A percentile compares a stretch with the other conserved stretches of the same genome.
These are phyloP conservation scores for Camponotus vicinus DNA, from an alignment of 1,140 invertebrate species.

Conservation along the genomic window DNA sequence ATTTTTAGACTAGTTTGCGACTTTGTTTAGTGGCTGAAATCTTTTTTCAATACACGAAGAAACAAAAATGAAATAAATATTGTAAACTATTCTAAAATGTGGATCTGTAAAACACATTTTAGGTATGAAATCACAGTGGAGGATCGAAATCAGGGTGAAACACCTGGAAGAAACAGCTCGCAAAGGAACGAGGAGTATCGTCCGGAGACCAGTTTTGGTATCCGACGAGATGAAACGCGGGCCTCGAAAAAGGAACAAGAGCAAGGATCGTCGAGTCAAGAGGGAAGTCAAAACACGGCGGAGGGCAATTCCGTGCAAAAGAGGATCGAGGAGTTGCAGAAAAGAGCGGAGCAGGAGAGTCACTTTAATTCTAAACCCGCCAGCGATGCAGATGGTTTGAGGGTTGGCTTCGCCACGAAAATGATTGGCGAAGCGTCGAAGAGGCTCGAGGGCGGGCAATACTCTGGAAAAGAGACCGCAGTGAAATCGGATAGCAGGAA, in stretches of 20 bases:
- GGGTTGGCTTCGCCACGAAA: constrained; percentile 62
- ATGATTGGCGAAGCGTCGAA: constrained; percentile 70
- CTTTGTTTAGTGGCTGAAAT: not conserved
- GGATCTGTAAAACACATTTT: not conserved
- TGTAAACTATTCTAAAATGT: not conserved
- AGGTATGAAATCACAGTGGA: constrained; percentile 84
- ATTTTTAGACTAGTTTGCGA: too few relatives aligned
- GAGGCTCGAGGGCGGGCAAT: constrained; percentile 71
- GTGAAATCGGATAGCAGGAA: constrained; percentile 78
- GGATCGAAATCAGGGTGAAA: constrained; percentile 74
- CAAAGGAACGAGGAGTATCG: constrained; percentile 82
- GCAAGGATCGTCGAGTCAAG: constrained; percentile 44
- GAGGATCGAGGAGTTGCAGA: constrained; percentile 81
- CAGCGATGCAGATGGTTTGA: constrained; percentile 61
- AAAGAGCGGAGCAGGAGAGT: constrained; percentile 77
- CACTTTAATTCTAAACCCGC: constrained; percentile 67
- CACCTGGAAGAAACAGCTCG: constrained; percentile 75
- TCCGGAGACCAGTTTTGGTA: constrained; percentile 82
- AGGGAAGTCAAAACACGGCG: constrained; percentile 57
- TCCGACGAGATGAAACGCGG: constrained; percentile 79
- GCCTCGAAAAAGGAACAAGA: constrained; percentile 78
- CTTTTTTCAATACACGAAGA: not conserved
- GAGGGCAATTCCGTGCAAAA: constrained; percentile 75
- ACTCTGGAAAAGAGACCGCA: constrained; percentile 71
- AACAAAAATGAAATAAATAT: not conserved